Evolutionary conservation across 2,888 invertebrate species (phyloP), one percentile per base, ranked within the genome.

Genomic region (Pseudoips prasinana): DNA sequence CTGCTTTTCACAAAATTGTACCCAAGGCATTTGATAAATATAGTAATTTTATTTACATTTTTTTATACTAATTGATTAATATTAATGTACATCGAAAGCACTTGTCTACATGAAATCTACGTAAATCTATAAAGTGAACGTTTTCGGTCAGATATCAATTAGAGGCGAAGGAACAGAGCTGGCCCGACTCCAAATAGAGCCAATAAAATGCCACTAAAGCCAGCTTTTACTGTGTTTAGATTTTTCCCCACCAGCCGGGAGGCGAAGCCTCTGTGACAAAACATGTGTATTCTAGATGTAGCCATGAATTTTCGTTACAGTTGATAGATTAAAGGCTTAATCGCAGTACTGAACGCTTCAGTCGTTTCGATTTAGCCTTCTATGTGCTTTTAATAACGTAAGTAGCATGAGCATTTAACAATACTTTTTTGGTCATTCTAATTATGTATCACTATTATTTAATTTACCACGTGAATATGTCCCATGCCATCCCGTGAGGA

Each of bases 91-190:
- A 5, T 2, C 5, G 34, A 49, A 42, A 42, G 49, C 42, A 44
- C 37, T 53, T 56, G 57, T 58, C 49, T 63, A 46, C 50, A 50
- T 58, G 50, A 55, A 64, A 63, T 64, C 59, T 56, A 54, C 50
- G 58, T 48, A 58, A 49, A 48, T n/a, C n/a, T n/a, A n/a, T 58
- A 59, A 64, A 58, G 51, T 51, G 48, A 64, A 69, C 67, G 66
- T 68, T 70, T 69, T 71, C 65, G 67, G 78, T 75, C 75, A 77
- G 73, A 81, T 82, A 84, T 86, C 85, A 86, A 86, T 86, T 86
- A 85, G 76, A 75, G 60, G 48, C 65, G 59, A 72, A 75, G 69
- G 59, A 64, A 47, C 44, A 53, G 46, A 46, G 68, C 69, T 86
- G 86, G 85, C 85, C 48, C 29, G 44, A 58, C 36, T 77, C 85